Percentiles rank a stretch among this genome's conserved stretches.
Evolutionary conservation across 2,113 vertebrate species (phyloP).

Genomic region (Rhizomys pruinosus): DNA sequence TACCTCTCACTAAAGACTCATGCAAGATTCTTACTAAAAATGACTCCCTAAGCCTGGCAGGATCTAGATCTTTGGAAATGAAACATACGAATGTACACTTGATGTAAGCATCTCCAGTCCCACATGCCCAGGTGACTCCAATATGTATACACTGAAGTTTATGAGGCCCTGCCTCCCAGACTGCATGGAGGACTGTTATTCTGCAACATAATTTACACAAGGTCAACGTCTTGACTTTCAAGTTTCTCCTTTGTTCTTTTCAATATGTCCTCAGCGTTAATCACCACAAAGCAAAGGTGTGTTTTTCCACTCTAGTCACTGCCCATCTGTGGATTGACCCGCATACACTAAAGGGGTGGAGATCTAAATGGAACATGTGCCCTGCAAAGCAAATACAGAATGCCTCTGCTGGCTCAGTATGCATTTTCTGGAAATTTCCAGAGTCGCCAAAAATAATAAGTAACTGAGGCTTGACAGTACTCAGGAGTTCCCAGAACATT

Average conservation of each 20-base stretch:
- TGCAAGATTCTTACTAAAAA: not conserved
- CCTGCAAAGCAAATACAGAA: not conserved
- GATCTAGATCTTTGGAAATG: not conserved
- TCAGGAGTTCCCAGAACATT: not conserved
- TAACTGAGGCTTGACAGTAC: not conserved
- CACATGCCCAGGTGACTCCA: not conserved
- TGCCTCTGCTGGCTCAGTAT: not conserved
- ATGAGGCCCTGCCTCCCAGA: not conserved
- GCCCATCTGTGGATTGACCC: not conserved
- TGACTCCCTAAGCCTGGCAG: not conserved
- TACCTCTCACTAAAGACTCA: not conserved
- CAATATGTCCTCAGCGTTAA: not conserved
- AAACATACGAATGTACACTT: not conserved
- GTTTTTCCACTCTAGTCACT: not conserved
- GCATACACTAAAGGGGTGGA: not conserved
- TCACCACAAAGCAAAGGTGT: not conserved
- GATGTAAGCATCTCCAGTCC: not conserved
- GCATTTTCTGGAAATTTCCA: not conserved
- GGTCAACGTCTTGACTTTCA: not conserved
- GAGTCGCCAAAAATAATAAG: slow-evolving; percentile 39
- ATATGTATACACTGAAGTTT: not conserved
- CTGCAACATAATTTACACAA: not conserved
- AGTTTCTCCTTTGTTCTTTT: slow-evolving; percentile 27
- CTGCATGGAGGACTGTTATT: not conserved
- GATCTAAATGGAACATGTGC: not conserved